These are phyloP conservation scores for Bombycilla garrulus DNA, from an alignment of 2,113 vertebrate species.

Conservation along the genomic window DNA sequence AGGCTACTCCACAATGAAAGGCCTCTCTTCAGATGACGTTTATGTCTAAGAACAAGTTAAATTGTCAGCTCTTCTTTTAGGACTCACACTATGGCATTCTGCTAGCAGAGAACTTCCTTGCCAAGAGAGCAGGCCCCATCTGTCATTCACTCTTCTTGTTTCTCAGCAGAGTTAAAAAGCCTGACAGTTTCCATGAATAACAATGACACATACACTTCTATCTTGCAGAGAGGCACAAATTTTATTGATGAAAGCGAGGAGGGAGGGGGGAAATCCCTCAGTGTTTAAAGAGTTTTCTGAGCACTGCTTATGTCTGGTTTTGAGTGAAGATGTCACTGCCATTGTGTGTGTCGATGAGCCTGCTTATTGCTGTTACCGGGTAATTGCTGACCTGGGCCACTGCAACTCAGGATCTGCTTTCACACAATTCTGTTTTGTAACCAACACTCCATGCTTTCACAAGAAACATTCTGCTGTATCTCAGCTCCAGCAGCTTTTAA, in stretches of 20 bases:
- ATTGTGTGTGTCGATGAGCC: neutral
- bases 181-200: constrained; percentile 71
- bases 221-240: constrained; percentile 9
- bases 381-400: neutral
- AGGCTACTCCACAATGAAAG: neutral
- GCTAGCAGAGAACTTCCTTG: constrained; percentile 46
- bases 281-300: neutral
- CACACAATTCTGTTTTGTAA: neutral
- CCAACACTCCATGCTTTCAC: neutral
- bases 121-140: constrained; percentile 13
- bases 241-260: constrained; percentile 5
- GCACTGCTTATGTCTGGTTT: neutral
- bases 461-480: neutral
- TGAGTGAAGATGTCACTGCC: neutral
- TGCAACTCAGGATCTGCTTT: neutral
- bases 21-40: neutral
- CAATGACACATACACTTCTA: constrained; percentile 36
- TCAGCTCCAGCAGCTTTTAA: neutral
- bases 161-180: constrained; percentile 47
- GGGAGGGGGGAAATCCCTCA: neutral
- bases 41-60: neutral
- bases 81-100: constrained; percentile 14
- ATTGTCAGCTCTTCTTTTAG: constrained; percentile 24
- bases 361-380: neutral
- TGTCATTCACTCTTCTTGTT: constrained; percentile 61